phyloP scores from a whole-genome alignment of 2,888 invertebrate species.

The Phengaris arion region DNA sequence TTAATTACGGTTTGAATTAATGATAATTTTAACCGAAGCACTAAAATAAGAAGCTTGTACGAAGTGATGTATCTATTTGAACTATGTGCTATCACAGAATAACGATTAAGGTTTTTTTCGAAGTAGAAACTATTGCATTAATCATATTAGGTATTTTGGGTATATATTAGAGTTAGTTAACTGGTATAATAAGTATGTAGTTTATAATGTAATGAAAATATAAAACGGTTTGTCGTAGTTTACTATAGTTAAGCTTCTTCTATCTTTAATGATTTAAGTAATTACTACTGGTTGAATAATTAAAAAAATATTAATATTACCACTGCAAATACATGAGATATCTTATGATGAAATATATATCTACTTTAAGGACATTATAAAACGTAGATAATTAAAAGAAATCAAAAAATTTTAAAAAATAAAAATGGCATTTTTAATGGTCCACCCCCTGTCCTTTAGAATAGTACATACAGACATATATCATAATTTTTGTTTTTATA shows the following conservation, averaged over 20 bases:
- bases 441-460: slow-evolving; percentile 52
- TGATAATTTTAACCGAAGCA: slow-evolving; percentile 76
- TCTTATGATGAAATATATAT: slow-evolving; percentile 81
- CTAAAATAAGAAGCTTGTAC: slow-evolving; percentile 71
- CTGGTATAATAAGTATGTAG: slow-evolving; percentile 79
- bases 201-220: slow-evolving; percentile 77
- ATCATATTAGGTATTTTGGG: slow-evolving; percentile 80
- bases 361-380: slow-evolving; percentile 81
- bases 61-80: slow-evolving; percentile 67
- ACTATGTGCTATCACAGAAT: slow-evolving; percentile 67
- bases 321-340: slow-evolving; percentile 81
- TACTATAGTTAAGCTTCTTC: slow-evolving; percentile 80
- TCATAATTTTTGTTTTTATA: slow-evolving; percentile 78
- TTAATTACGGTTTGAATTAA: slow-evolving; percentile 81
- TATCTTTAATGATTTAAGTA: slow-evolving; percentile 78
- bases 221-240: slow-evolving; percentile 78
- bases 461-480: slow-evolving; percentile 46
- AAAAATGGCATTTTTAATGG: slow-evolving; percentile 76
- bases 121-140: slow-evolving; percentile 78
- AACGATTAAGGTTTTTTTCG: slow-evolving; percentile 70
- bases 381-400: slow-evolving; percentile 81
- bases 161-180: slow-evolving; percentile 79
- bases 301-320: slow-evolving; percentile 76
- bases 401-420: slow-evolving; percentile 77
- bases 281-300: slow-evolving; percentile 78